Percentiles rank a stretch among this genome's conserved stretches.
Evolutionary conservation across 1,140 invertebrate species (phyloP).

Genomic region (Lepeophtheirus salmonis): DNA sequence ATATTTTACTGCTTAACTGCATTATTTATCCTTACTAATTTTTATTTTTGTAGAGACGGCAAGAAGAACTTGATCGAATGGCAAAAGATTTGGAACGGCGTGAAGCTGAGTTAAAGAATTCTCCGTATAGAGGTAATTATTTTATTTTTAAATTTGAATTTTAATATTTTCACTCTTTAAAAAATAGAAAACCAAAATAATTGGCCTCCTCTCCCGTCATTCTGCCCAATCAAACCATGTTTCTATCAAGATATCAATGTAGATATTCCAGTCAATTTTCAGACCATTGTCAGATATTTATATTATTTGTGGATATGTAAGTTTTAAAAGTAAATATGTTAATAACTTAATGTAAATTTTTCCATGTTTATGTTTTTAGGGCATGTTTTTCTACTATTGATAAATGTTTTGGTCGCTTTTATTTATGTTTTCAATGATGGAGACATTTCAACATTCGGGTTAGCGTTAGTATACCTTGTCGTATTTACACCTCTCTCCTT

Average conservation of each 20-base stretch:
- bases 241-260: slow-evolving; percentile 99
- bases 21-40: too few species aligned
- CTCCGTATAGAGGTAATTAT: slow-evolving; percentile 40
- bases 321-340: neutral
- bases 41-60: slow-evolving; percentile 39
- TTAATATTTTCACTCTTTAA: neutral
- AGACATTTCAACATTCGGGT: slow-evolving; percentile 52
- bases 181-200: slow-evolving; percentile 63
- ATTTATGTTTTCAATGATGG: slow-evolving; percentile 39
- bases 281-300: slow-evolving; percentile 74
- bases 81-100: slow-evolving; percentile 63
- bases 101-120: slow-evolving; percentile 64
- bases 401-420: slow-evolving; percentile 63
- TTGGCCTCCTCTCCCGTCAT: slow-evolving; percentile 87
- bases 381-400: slow-evolving; percentile 59
- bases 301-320: slow-evolving; percentile 95
- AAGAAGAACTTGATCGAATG: slow-evolving; percentile 67
- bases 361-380: slow-evolving; percentile 41
- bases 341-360: slow-evolving; percentile 9
- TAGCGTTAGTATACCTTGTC: slow-evolving; percentile 69
- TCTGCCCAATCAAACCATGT: slow-evolving; percentile 82
- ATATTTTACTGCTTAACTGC: too few species aligned
- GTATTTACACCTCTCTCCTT: slow-evolving; percentile 93
- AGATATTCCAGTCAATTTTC: slow-evolving; percentile 95
- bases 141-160: neutral